These are phyloP conservation scores for Dasypus novemcinctus DNA, from an alignment of 2,113 vertebrate species.

Conservation along the genomic window DNA sequence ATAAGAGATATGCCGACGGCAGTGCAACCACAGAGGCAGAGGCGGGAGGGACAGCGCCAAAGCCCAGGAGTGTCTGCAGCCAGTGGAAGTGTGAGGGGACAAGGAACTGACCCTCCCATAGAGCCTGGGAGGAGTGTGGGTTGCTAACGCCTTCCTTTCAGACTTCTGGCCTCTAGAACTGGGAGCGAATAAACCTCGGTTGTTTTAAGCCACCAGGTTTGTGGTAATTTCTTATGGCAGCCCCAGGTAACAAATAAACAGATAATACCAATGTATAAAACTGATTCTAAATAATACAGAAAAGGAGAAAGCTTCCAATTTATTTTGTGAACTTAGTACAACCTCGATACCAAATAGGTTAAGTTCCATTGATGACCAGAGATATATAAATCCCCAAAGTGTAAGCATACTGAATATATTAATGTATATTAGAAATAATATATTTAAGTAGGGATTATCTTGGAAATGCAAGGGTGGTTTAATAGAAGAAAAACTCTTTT, in stretches of 20 bases:
- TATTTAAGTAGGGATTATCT: background rate
- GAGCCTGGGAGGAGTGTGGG: background rate
- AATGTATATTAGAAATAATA: background rate
- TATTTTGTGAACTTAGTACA: background rate
- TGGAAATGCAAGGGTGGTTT: conserved; percentile 15
- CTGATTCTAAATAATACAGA: background rate
- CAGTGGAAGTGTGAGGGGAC: background rate
- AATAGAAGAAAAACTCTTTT: background rate
- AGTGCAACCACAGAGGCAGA: background rate
- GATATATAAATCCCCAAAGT: background rate
- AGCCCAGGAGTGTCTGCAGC: too few species aligned
- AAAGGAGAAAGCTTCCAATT: background rate
- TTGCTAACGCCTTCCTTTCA: background rate
- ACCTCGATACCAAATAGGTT: background rate
- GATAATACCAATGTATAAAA: background rate
- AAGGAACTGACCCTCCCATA: background rate
- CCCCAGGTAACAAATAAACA: background rate
- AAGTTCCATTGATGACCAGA: background rate
- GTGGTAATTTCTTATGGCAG: background rate
- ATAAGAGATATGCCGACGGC: background rate
- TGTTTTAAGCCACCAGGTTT: background rate
- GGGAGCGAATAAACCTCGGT: background rate
- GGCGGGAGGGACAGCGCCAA: background rate
- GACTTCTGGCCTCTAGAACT: background rate
- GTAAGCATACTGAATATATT: background rate